These are phyloP conservation scores for Carcina quercana DNA, from an alignment of 2,888 invertebrate species.

Conservation along the genomic window DNA sequence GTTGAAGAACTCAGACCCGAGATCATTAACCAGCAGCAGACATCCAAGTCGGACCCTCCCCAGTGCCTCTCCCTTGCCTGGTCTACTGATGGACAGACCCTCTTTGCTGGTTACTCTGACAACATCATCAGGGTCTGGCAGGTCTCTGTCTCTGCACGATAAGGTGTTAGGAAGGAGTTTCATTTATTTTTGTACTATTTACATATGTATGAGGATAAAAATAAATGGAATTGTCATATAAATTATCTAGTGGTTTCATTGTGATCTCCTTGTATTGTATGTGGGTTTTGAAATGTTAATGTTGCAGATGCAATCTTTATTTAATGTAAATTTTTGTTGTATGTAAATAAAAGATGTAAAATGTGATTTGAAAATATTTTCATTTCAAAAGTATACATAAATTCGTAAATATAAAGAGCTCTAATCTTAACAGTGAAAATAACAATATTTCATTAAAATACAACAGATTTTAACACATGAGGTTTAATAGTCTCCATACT, in stretches of 20 bases:
- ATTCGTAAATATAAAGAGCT: too few relatives aligned
- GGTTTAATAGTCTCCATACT: too few relatives aligned
- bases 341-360: constrained; percentile 54
- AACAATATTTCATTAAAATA: too few relatives aligned
- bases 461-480: too few relatives aligned
- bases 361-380: too few relatives aligned
- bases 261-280: constrained; percentile 43
- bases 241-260: constrained; percentile 49
- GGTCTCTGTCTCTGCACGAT: constrained; percentile 91
- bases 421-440: too few relatives aligned
- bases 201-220: constrained; percentile 46
- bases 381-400: too few relatives aligned
- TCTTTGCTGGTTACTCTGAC: constrained; percentile 99
- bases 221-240: constrained; percentile 63
- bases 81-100: constrained; percentile 99
- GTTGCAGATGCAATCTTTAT: neutral
- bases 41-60: constrained; percentile 91
- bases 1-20: constrained; percentile 99
- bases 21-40: constrained; percentile 83
- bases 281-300: constrained; percentile 5
- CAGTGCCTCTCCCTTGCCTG: constrained; percentile 98
- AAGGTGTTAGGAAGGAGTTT: constrained; percentile 46
- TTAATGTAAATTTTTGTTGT: too few relatives aligned
- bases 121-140: constrained; percentile 99
- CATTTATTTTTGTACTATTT: constrained; percentile 67